A percentile compares a stretch with the other conserved stretches of the same genome.
Conservation (phyloP, 2,113 vertebrate species). For the Calidris pygmaea region DNA sequence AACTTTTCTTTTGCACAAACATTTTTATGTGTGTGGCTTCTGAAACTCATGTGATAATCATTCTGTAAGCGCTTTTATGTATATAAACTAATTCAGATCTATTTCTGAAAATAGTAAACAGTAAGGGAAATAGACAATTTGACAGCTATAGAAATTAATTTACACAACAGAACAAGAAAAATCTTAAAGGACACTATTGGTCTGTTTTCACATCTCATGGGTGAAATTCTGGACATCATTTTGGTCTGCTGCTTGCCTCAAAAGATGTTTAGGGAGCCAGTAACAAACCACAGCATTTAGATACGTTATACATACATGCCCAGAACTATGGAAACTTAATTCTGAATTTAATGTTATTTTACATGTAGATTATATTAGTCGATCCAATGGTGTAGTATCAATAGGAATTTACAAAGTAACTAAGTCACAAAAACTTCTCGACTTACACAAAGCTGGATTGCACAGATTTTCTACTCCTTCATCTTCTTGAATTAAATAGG, state of each 20-base stretch:
- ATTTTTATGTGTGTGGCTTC: background rate
- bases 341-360: background rate
- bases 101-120: background rate
- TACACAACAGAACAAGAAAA: background rate
- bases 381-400: background rate
- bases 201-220: background rate
- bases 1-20: background rate
- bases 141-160: background rate
- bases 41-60: background rate
- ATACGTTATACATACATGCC: background rate
- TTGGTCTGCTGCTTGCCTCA: background rate
- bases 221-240: background rate
- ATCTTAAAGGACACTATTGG: background rate
- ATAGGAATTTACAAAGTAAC: background rate
- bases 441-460: background rate
- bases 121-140: background rate
- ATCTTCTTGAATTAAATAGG: background rate
- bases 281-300: background rate
- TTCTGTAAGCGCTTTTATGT: background rate
- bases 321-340: background rate
- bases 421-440: background rate
- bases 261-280: background rate
- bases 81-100: background rate
- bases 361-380: background rate
- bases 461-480: background rate